These are phyloP conservation scores for Stichodactyla mertensii DNA, from an alignment of 64 coral and sea anemone species.

Conservation along the genomic window DNA sequence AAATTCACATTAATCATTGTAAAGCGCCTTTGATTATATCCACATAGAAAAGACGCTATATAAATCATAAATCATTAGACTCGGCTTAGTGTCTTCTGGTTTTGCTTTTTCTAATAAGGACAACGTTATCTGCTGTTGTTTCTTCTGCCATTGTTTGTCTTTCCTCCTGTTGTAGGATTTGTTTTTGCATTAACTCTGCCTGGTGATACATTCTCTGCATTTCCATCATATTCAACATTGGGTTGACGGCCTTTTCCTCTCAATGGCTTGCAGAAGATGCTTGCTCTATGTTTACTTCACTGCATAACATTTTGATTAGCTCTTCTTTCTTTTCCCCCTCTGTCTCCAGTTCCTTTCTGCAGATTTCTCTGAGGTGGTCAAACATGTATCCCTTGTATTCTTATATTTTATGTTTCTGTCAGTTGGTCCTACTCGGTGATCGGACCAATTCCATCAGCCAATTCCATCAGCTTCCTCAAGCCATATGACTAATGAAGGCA, in stretches of 20 bases:
- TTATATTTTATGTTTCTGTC: not conserved
- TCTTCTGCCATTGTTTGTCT: not conserved
- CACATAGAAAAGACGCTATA: too few relatives aligned
- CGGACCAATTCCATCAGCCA: too few relatives aligned
- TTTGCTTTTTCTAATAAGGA: not conserved
- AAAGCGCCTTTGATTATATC: too few relatives aligned
- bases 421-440: too few relatives aligned
- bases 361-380: not conserved
- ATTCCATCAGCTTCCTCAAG: too few relatives aligned
- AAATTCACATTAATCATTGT: too few relatives aligned
- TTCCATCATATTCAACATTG: not conserved
- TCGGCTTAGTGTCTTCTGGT: not conserved
- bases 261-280: not conserved
- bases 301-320: not conserved
- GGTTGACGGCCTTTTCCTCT: not conserved
- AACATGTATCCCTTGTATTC: not conserved
- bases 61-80: too few relatives aligned
- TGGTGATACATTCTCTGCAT: not conserved
- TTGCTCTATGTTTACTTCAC: not conserved
- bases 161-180: not conserved
- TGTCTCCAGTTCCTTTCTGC: not conserved
- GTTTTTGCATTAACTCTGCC: not conserved
- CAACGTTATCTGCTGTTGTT: not conserved
- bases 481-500: too few relatives aligned
- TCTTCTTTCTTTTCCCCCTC: not conserved